Conservation (phyloP, 2,888 invertebrate species). For the Brachylomia viminalis region DNA sequence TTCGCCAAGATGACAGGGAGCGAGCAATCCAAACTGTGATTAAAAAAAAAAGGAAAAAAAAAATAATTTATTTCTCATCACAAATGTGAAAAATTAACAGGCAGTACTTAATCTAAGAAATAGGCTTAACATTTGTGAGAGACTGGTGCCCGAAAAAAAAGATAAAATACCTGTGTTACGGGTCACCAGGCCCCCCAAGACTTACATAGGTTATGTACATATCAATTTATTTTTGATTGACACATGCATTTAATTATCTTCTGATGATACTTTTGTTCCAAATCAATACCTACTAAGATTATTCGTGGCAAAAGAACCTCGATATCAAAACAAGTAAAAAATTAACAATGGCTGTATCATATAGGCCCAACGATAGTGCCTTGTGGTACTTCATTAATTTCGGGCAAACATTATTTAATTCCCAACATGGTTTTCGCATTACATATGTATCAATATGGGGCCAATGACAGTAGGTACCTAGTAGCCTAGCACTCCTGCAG, state of each 20-base stretch:
- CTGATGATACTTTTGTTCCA: slow-evolving; percentile 1
- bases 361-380: neutral
- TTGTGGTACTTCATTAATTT: slow-evolving; percentile 6
- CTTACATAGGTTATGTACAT: too few species aligned
- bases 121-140: too few species aligned
- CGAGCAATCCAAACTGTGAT: slow-evolving; percentile 93
- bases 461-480: neutral
- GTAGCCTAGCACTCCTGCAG: neutral
- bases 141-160: too few species aligned
- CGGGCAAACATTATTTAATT: neutral
- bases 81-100: too few species aligned
- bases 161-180: too few species aligned
- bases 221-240: too few species aligned
- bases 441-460: too few species aligned
- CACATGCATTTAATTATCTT: neutral
- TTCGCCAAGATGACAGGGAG: slow-evolving; percentile 91
- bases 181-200: too few species aligned
- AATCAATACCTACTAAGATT: neutral
- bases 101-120: too few species aligned
- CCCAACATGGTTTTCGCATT: neutral
- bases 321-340: neutral
- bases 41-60: too few species aligned
- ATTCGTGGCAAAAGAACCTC: neutral
- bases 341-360: neutral
- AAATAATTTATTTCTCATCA: too few species aligned